Evolutionary conservation across 1,140 invertebrate genomes (phyloP).

Genomic region (Drosophila paulistorum): DNA sequence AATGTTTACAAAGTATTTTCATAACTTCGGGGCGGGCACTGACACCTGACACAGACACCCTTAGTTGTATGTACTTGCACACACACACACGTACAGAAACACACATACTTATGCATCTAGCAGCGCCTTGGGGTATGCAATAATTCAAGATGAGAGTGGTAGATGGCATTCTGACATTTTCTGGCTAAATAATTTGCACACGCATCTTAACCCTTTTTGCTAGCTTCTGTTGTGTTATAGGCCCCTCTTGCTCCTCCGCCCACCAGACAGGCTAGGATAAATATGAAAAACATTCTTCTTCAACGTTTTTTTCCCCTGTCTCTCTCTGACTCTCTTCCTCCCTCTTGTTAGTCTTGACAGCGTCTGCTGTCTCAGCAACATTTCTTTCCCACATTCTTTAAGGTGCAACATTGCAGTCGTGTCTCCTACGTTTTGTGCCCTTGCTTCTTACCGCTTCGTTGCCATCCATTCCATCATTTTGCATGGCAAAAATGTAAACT

Average conservation of each 20-base stretch:
- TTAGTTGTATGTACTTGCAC: constrained; percentile 20
- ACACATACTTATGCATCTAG: constrained; percentile 11
- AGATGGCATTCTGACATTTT: constrained; percentile 74
- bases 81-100: constrained; percentile 9
- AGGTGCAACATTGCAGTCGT: constrained; percentile 75
- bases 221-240: constrained; percentile 28
- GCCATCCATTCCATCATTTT: constrained; percentile 38
- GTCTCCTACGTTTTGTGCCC: constrained; percentile 9
- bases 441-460: background rate
- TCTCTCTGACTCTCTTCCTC: too few species aligned
- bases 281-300: constrained; percentile 73
- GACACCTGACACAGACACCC: constrained; percentile 71
- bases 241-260: too few species aligned
- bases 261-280: constrained; percentile 42
- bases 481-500: constrained; percentile 80
- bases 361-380: constrained; percentile 71
- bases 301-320: background rate
- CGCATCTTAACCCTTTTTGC: constrained; percentile 69
- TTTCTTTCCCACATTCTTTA: constrained; percentile 68
- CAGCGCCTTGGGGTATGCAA: constrained; percentile 45
- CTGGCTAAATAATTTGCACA: constrained; percentile 77
- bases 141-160: constrained; percentile 57
- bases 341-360: constrained; percentile 26
- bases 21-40: constrained; percentile 77
- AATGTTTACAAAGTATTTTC: constrained; percentile 82